phyloP scores from a whole-genome alignment of 2,797 vertebrate species.

The Craterocephalus amniculus region DNA sequence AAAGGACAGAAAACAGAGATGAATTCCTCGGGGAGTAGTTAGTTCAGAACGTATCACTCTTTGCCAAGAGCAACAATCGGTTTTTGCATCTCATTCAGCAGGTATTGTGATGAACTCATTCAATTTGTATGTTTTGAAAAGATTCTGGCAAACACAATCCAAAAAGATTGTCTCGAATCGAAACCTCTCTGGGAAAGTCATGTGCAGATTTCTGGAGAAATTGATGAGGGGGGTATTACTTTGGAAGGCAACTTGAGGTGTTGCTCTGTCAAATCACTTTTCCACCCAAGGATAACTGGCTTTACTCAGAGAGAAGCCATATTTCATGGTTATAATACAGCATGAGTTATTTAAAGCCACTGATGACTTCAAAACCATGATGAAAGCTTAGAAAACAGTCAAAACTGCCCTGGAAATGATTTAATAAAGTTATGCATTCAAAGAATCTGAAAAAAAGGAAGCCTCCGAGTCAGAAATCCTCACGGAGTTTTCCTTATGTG shows the following conservation, averaged over 20 bases:
- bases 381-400: conserved; percentile 75
- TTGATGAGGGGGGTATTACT: conserved; percentile 59
- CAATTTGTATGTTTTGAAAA: conserved; percentile 39
- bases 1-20: conserved; percentile 36
- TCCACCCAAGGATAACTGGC: conserved; percentile 77
- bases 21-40: conserved; percentile 74
- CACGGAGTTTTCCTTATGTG: conserved; percentile 77
- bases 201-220: conserved; percentile 57
- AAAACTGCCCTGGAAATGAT: conserved; percentile 68
- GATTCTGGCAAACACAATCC: conserved; percentile 1
- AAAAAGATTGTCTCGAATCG: conserved; percentile 30
- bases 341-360: conserved; percentile 79
- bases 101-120: conserved; percentile 16
- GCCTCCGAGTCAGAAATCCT: conserved; percentile 72
- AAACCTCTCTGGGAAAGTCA: conserved; percentile 57
- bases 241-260: conserved; percentile 70
- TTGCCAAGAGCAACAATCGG: conserved; percentile 61
- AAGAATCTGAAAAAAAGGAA: conserved; percentile 69
- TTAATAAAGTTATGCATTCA: conserved; percentile 77
- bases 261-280: conserved; percentile 79
- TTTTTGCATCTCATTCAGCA: conserved; percentile 40
- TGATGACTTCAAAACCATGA: conserved; percentile 78
- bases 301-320: conserved; percentile 75
- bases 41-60: conserved; percentile 62
- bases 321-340: conserved; percentile 79